phyloP scores from a whole-genome alignment of 2,888 invertebrate species.

The Drepana falcataria region DNA sequence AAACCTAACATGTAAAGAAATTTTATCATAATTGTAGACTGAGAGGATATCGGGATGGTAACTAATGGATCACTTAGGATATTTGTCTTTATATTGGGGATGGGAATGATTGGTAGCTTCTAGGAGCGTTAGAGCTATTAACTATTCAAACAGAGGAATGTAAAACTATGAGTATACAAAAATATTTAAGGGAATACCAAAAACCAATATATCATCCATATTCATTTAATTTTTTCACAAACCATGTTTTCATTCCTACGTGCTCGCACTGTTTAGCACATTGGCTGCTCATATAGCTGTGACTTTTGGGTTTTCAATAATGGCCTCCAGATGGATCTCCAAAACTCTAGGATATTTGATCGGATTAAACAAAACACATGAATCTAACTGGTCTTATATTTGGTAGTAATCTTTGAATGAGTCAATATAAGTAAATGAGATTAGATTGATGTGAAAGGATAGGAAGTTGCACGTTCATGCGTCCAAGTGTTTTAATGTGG shows the following conservation, averaged over 20 bases:
- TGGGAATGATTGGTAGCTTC: not conserved
- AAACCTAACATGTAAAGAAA: not conserved
- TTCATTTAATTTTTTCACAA: not conserved
- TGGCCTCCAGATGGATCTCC: too few species aligned
- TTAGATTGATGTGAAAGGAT: not conserved
- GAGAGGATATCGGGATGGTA: not conserved
- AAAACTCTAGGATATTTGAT: too few species aligned
- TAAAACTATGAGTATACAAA: not conserved
- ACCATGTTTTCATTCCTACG: too few species aligned
- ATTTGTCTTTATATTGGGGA: not conserved
- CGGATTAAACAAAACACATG: too few species aligned
- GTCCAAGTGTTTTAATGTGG: conserved; percentile 29
- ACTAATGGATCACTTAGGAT: conserved; percentile 4
- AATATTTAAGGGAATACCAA: too few species aligned
- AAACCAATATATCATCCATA: not conserved
- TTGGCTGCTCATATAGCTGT: too few species aligned
- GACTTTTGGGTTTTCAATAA: too few species aligned
- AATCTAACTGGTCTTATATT: too few species aligned
- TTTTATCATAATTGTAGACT: conserved; percentile 4
- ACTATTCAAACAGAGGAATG: not conserved
- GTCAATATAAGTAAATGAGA: not conserved
- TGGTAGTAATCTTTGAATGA: too few species aligned
- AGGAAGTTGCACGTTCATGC: conserved; percentile 4
- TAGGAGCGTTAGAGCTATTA: not conserved
- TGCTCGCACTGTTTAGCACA: too few species aligned